Evolutionary conservation across 2,113 vertebrate species (phyloP), one percentile per base, ranked within the genome.

Genomic region (Spea multiplicata): DNA sequence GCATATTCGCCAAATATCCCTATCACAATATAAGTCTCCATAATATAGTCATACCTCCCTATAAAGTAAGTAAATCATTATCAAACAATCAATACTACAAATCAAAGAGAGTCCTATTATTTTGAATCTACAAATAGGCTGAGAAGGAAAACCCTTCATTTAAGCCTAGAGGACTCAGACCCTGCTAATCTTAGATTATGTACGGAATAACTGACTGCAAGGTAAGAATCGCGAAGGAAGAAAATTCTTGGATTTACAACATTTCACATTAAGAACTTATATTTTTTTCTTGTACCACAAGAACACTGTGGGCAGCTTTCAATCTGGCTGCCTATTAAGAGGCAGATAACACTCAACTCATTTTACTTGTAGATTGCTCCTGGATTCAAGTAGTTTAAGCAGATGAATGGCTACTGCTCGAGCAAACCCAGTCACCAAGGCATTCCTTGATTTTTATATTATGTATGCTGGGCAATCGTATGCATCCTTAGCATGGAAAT

Each of bases 401-500:
- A 80, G 78, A 73, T 80, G 78, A 80, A 80, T 80, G 71, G 52
- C 78, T 73, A 74, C 78, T 74, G 78, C 78, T 80, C 66, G 9
- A 80, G 71, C 71, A 73, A 49, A 61, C 71, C 10, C 49, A 73
- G 64, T 73, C 77, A 73, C 77, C 77, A 74, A 80, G 64, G 44
- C 65, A 66, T 50, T 73, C 45, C 71, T 68, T 74, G 71, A 80
- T 79, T 79, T 79, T 79, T 70, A 79, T 73, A 79, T 79, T 79
- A 79, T 73, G 70, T 79, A 73, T 67, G 61, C 70, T 16, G 50
- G 70, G 77, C 70, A 79, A 79, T 79, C 64, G 50, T 74, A 80
- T 80, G 78, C 78, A 74, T 80, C 78, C 71, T 74, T 80, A 80
- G 74, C 78, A 80, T 74, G 78, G 70, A 80, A 80, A 80, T 80